Conservation (phyloP, 2,797 vertebrate genomes). For the Austrolebias charrua region DNA sequence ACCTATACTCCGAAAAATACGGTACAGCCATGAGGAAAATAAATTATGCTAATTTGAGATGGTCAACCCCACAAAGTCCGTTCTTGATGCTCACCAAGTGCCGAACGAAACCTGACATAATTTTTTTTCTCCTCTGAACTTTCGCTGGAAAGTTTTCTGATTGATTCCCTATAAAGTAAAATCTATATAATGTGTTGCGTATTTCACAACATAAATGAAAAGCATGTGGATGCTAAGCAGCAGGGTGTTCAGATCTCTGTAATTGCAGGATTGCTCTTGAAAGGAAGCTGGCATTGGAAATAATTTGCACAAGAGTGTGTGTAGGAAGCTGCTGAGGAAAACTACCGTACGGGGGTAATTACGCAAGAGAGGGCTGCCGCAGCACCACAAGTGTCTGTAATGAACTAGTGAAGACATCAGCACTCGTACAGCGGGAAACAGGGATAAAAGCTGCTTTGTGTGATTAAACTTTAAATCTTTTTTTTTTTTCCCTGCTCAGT, state of each 20-base stretch:
- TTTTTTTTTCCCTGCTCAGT: constrained; percentile 34
- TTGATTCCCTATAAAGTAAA: constrained; percentile 22
- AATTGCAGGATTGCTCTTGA: constrained; percentile 74
- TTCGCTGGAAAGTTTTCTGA: constrained; percentile 52
- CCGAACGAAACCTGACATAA: background rate
- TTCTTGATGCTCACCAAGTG: background rate
- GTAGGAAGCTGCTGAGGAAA: constrained; percentile 72
- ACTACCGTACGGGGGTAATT: constrained; percentile 66
- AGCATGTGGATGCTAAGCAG: constrained; percentile 52
- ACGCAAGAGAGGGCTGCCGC: constrained; percentile 67
- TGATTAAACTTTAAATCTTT: constrained; percentile 68
- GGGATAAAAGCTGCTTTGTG: constrained; percentile 61
- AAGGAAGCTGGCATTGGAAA: constrained; percentile 69
- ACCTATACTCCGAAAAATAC: too few relatives aligned
- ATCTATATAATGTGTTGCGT: constrained; percentile 21
- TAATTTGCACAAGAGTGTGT: constrained; percentile 71
- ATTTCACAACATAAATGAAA: constrained; percentile 51
- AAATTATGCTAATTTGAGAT: background rate
- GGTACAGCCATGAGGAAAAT: background rate
- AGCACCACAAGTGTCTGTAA: constrained; percentile 68
- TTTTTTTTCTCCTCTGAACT: constrained; percentile 18
- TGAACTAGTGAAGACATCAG: constrained; percentile 71
- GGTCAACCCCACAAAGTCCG: background rate
- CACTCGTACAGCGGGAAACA: constrained; percentile 58
- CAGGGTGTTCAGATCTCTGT: constrained; percentile 68